phyloP scores from a whole-genome alignment of 37 sponge, comb jelly and placozoan species.

The Petrosia ficiformis region DNA sequence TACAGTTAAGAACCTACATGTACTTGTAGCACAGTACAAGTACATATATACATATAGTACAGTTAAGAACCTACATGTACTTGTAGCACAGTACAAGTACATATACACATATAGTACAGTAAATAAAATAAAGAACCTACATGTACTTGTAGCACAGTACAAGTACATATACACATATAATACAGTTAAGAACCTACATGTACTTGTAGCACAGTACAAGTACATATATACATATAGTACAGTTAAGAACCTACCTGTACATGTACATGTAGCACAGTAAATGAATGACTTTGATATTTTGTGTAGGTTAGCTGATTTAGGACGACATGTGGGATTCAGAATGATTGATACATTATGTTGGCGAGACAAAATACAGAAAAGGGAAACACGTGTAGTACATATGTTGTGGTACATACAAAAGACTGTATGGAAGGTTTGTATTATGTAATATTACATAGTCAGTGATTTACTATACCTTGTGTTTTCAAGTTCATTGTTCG shows the following conservation, averaged over 20 bases:
- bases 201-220: too few relatives aligned
- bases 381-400: constrained; percentile 86
- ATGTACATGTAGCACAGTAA: not conserved
- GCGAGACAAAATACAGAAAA: constrained; percentile 74
- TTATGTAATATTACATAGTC: too few relatives aligned
- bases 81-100: too few relatives aligned
- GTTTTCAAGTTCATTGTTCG: too few relatives aligned
- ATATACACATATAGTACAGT: too few relatives aligned
- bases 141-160: too few relatives aligned
- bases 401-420: constrained; percentile 90
- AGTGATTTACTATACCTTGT: too few relatives aligned
- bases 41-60: too few relatives aligned
- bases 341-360: constrained; percentile 83
- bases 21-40: constrained; percentile 7
- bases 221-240: not conserved
- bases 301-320: constrained; percentile 79
- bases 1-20: not conserved
- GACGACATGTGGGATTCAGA: constrained; percentile 85
- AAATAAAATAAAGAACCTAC: too few relatives aligned
- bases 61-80: too few relatives aligned
- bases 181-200: too few relatives aligned
- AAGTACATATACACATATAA: too few relatives aligned
- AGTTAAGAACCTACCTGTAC: not conserved
- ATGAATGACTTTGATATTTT: constrained; percentile 27
- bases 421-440: constrained; percentile 85